Evolutionary conservation across 2,113 vertebrate species (phyloP), one percentile per base, ranked within the genome.

Genomic region (Rattus rattus): DNA sequence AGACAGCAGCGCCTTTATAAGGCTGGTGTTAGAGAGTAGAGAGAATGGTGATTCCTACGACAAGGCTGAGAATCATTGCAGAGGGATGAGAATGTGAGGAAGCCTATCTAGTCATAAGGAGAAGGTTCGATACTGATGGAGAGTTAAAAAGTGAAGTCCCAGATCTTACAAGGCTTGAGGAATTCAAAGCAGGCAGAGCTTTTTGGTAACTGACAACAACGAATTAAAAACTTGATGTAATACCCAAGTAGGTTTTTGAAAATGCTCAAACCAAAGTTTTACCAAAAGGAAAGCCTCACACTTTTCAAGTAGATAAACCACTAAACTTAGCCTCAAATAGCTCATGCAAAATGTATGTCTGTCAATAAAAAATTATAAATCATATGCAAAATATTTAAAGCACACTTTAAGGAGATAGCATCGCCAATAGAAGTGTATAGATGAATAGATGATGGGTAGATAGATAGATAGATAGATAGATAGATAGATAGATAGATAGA

Each of bases 201-300:
- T 56, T 76, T 79, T 79, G 22, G 22, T 79, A 93, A 96, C 92
- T 88, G 72, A 36, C 87, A 97, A 85, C 56, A 92, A 20, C 0
- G 6, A 93, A 67, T 87, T 67, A 7, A 87, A 93, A 96, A 75
- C 59, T 72, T 49, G 80, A 33, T 4, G 52, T 65, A 81, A 20
- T 28, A 79, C 63, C 91, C 92, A 54, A 79, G 39, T 33, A 83
- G 5, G 52, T 83, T 89, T 36, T 77, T 70, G 67, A 26, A 93
- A 79, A 84, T 39, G 22, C n/a, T 33, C 12, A 96, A 77, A 54
- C 39, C 70, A 83, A 93, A n/a, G 59, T 87, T 54, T 47, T 86
- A 49, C 28, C 16, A 86, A 47, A 67, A 91, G 19, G 28, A 79
- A 93, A 93, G 4, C 4, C 43, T 80, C 61, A 26, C 33, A 30